These are phyloP conservation scores for Cyanocitta stelleri DNA, from an alignment of 2,113 vertebrate species.

Conservation along the genomic window DNA sequence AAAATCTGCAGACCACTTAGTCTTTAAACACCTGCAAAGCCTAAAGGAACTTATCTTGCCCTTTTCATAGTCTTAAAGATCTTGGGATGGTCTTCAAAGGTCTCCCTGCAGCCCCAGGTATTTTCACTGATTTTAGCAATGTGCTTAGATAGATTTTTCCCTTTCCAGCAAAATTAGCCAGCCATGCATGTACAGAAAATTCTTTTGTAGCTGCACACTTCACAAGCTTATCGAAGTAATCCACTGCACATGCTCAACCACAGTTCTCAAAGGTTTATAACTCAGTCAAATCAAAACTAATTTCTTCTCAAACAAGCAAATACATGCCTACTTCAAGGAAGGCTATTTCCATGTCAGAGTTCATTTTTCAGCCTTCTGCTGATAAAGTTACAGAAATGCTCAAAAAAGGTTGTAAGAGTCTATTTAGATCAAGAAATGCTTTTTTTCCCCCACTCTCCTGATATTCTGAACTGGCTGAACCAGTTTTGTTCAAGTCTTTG, in stretches of 20 bases:
- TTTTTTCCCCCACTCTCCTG: background rate
- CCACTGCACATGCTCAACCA: constrained; percentile 28
- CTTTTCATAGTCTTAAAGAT: background rate
- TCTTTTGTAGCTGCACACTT: constrained; percentile 29
- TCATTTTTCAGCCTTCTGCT: constrained; percentile 35
- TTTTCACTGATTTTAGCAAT: constrained; percentile 28
- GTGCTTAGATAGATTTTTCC: constrained; percentile 34
- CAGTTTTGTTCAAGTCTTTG: constrained; percentile 20
- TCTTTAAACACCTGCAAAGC: background rate
- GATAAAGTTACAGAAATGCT: constrained; percentile 5
- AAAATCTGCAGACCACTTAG: background rate
- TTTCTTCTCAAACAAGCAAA: constrained; percentile 45
- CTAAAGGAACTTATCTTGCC: background rate
- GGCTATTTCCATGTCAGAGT: constrained; percentile 26
- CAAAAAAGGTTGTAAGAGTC: background rate
- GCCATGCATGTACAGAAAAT: constrained; percentile 40
- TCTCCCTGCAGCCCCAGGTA: background rate
- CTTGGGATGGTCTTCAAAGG: background rate
- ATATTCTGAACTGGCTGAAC: constrained; percentile 13
- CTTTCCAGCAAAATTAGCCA: constrained; percentile 31
- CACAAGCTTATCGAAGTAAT: constrained; percentile 9
- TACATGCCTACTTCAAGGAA: constrained; percentile 26
- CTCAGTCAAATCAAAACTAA: constrained; percentile 49
- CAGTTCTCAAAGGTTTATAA: constrained; percentile 29
- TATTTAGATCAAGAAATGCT: background rate